These are phyloP conservation scores for Drosophila peninsularis DNA, from an alignment of 2,888 invertebrate genomes.

Conservation along the genomic window DNA sequence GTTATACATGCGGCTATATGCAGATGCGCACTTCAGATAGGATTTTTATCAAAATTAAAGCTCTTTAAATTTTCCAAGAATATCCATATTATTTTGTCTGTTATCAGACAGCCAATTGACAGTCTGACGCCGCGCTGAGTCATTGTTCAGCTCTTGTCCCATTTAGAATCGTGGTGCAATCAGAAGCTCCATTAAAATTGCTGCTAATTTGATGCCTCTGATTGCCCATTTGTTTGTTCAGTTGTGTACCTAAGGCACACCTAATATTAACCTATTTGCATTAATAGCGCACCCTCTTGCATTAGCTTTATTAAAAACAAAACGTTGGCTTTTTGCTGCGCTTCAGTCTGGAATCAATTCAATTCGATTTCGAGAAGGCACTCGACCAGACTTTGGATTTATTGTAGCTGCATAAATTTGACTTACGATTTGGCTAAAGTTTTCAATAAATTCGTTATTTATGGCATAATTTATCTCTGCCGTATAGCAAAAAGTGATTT, in stretches of 20 bases:
- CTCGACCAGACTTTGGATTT: conserved; percentile 14
- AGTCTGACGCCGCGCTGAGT: conserved; percentile 15
- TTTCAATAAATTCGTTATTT: conserved; percentile 39
- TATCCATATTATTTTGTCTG: conserved; percentile 14
- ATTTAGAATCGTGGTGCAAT: conserved; percentile 29
- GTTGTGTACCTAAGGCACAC: conserved; percentile 39
- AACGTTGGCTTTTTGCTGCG: conserved; percentile 8
- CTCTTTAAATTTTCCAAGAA: conserved; percentile 25
- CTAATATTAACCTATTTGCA: conserved; percentile 63
- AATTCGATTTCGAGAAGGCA: conserved; percentile 9
- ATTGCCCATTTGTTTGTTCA: conserved; percentile 67
- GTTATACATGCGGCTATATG: neutral
- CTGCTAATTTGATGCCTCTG: conserved; percentile 66
- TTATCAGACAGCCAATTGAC: conserved; percentile 1
- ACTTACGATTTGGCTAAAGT: conserved; percentile 9
- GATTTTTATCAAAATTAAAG: neutral
- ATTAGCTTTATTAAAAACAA: conserved; percentile 68
- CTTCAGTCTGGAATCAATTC: conserved; percentile 18
- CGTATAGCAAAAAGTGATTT: conserved; percentile 17
- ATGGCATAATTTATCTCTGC: conserved; percentile 41
- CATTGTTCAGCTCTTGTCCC: conserved; percentile 6
- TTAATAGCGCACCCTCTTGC: conserved; percentile 48
- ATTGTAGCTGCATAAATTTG: conserved; percentile 16
- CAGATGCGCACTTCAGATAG: conserved; percentile 19
- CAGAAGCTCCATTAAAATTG: conserved; percentile 60